Evolutionary conservation across 2,113 vertebrate genomes (phyloP), one percentile per base, ranked within the genome.

Genomic region (Pseudopodoces humilis): DNA sequence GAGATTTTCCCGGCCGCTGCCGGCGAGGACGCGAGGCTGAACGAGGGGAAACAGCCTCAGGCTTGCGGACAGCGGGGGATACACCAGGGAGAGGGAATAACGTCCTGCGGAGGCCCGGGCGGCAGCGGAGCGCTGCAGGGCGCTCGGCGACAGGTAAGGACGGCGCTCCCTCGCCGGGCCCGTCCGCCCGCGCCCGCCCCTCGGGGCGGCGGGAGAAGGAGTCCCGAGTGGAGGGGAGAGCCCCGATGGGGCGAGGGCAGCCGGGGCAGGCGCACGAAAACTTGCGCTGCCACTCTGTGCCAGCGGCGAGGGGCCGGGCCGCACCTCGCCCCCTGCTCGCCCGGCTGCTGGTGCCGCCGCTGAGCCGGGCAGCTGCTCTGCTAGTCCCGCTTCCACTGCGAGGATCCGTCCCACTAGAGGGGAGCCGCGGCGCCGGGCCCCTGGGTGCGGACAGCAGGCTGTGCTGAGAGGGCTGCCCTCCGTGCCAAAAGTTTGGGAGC

Each of bases 111-210:
- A 41, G 55, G 49, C 67, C 52, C 41, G 6, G 13, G 11, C 37
- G 33, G 63, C 80, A 20, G 71, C 33, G 79, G 19, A 49, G 70
- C 60, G 53, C 86, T 19, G 64, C 88, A 55, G 46, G 64, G 82
- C 88, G 37, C 60, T 46, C 71, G 63, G 82, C 59, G 25, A 71
- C 84, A 94, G 93, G 95, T 95, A 95, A 93, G 91, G 72, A 81
- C 60, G 56, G 86, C 46, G 21, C 88, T 78, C 69, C 41, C 44
- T 41, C 31, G 7, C 37, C 46, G 60, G 70, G 60, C 41, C 83
- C 35, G 30, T 78, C 78, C 55, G 41, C 55, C 64, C 50, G 33
- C 11, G 16, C 71, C 60, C 41, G 44, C 37, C 56, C 60, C 76
- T 52, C 15, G 58, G n/a, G 67, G 28, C 47, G 52, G 31, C 22